Evolutionary conservation across 2,797 vertebrate genomes (phyloP).

Genomic region (Danio kyathit): DNA sequence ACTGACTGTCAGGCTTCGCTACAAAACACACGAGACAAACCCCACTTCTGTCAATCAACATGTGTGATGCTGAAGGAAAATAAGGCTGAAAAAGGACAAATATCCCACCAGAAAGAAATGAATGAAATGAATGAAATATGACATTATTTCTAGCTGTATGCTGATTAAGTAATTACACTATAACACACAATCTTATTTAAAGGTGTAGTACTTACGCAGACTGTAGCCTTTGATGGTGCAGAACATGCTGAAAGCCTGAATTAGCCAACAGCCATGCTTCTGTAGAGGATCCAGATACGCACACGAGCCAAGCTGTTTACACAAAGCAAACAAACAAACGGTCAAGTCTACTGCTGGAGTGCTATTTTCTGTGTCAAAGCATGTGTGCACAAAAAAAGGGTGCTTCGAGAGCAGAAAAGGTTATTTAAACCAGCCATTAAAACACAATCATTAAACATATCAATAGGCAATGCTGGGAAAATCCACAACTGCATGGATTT

Average conservation of each 20-base stretch:
- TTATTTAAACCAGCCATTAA: no score
- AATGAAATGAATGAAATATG: no score
- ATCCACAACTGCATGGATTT: no score
- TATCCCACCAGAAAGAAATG: no score
- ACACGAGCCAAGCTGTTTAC: conserved; percentile 76
- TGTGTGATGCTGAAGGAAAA: not conserved
- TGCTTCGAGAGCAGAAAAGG: no score
- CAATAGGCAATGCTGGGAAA: no score
- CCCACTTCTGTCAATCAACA: not conserved
- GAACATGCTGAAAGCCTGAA: conserved; percentile 82
- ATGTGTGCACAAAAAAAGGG: no score
- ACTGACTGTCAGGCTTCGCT: conserved; percentile 75
- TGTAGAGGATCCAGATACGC: conserved; percentile 77
- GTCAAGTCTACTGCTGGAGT: no score
- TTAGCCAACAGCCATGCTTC: conserved; percentile 80
- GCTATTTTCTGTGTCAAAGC: no score
- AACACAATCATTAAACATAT: no score
- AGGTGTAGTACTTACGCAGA: conserved; percentile 70
- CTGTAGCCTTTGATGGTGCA: conserved; percentile 81
- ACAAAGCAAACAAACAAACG: conserved; percentile 7
- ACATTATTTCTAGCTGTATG: not conserved
- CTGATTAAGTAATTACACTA: not conserved
- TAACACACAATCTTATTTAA: not conserved
- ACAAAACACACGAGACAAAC: conserved; percentile 31
- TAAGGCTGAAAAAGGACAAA: not conserved